Evolutionary conservation across 1,140 invertebrate genomes (phyloP).

Genomic region (Eumaeus atala): DNA sequence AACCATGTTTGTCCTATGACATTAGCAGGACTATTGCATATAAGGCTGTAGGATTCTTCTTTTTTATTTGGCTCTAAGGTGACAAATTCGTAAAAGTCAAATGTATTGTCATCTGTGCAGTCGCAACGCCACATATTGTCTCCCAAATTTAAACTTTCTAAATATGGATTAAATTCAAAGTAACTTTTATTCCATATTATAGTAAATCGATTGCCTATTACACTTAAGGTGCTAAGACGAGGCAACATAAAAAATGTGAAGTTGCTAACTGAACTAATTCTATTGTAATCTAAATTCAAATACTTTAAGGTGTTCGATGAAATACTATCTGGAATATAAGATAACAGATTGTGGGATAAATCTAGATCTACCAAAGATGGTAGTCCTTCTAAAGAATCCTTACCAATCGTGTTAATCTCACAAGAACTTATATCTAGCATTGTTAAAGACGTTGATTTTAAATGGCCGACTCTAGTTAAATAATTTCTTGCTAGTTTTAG

Average conservation of each 20-base stretch:
- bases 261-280: slow-evolving; percentile 70
- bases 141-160: slow-evolving; percentile 74
- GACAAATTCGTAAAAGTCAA: slow-evolving; percentile 76
- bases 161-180: slow-evolving; percentile 76
- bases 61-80: slow-evolving; percentile 76
- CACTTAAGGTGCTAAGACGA: slow-evolving; percentile 73
- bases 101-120: slow-evolving; percentile 74
- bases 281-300: slow-evolving; percentile 76
- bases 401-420: slow-evolving; percentile 75
- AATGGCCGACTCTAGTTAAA: slow-evolving; percentile 74
- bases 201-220: slow-evolving; percentile 80
- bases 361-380: slow-evolving; percentile 73
- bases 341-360: slow-evolving; percentile 76
- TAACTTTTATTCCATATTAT: slow-evolving; percentile 74
- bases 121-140: slow-evolving; percentile 86
- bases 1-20: slow-evolving; percentile 79
- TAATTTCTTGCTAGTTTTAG: slow-evolving; percentile 80
- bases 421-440: slow-evolving; percentile 76
- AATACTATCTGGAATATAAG: slow-evolving; percentile 74
- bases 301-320: slow-evolving; percentile 72
- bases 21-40: slow-evolving; percentile 77
- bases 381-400: slow-evolving; percentile 71
- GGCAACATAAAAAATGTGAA: slow-evolving; percentile 75
- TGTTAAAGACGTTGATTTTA: slow-evolving; percentile 74
- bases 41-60: slow-evolving; percentile 58